These are phyloP conservation scores for Philaenus spumarius DNA, from an alignment of 1,140 invertebrate genomes.

Conservation along the genomic window DNA sequence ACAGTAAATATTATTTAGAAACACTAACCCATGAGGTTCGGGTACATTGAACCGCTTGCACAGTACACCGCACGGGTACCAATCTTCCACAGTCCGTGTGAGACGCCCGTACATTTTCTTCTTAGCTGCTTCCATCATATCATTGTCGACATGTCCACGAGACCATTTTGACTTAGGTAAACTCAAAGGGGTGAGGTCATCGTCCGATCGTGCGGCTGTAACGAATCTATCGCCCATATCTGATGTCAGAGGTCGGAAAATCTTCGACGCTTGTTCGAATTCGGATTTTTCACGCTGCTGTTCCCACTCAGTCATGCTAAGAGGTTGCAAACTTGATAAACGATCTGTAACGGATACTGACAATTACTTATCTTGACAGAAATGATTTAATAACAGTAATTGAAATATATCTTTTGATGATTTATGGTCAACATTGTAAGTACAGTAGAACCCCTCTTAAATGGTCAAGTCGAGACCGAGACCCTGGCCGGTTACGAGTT, in stretches of 20 bases:
- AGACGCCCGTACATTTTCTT: constrained; percentile 77
- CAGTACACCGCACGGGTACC: constrained; percentile 80
- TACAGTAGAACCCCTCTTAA: no score
- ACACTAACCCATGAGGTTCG: constrained; percentile 57
- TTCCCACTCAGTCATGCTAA: constrained; percentile 76
- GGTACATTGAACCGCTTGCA: constrained; percentile 94
- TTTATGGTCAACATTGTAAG: no score
- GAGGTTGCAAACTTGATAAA: constrained; percentile 46
- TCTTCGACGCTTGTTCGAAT: constrained; percentile 67
- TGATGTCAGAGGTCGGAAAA: constrained; percentile 63
- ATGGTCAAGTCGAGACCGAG: no score
- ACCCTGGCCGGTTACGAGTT: no score
- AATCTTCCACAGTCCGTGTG: constrained; percentile 62
- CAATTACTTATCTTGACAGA: no score
- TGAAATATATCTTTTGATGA: no score
- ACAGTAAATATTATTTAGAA: no score
- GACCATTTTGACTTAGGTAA: constrained; percentile 21
- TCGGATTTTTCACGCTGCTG: constrained; percentile 69
- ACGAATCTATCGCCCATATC: constrained; percentile 60
- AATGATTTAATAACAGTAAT: no score
- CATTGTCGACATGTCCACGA: constrained; percentile 38
- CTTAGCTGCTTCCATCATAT: constrained; percentile 59
- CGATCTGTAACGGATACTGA: constrained; percentile 34
- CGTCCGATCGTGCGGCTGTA: constrained; percentile 42
- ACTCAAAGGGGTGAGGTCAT: constrained; percentile 41